Conservation (phyloP, 2,888 invertebrate species). For the Rhagophthalmus giganteus region DNA sequence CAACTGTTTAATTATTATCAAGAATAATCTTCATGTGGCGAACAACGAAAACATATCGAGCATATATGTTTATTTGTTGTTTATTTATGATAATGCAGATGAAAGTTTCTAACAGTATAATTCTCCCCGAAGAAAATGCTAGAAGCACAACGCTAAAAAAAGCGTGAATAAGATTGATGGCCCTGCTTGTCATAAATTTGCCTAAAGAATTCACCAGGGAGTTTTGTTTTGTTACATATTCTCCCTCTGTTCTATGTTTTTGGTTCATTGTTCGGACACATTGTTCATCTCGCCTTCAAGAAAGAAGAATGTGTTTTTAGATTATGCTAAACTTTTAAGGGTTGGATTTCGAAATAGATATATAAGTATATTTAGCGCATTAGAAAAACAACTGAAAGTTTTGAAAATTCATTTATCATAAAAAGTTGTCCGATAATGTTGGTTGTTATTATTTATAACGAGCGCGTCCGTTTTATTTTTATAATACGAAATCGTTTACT, state of each 20-base stretch:
- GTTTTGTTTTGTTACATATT: conserved; percentile 46
- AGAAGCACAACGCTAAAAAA: conserved; percentile 31
- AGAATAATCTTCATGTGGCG: too few species aligned
- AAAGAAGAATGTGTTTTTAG: conserved; percentile 49
- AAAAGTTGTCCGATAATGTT: too few species aligned
- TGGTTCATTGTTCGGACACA: conserved; percentile 46
- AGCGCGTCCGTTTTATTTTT: too few species aligned
- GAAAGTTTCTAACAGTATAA: conserved; percentile 31
- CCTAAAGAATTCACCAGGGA: conserved; percentile 49
- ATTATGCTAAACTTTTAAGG: conserved; percentile 46
- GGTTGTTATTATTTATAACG: too few species aligned
- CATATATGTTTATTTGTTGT: conserved; percentile 28
- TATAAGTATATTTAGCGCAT: conserved; percentile 16
- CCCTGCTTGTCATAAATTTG: conserved; percentile 51
- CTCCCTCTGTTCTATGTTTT: conserved; percentile 46
- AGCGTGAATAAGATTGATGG: conserved; percentile 49
- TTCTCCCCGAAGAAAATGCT: conserved; percentile 27
- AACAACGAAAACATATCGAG: conserved; percentile 14
- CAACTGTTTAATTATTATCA: too few species aligned
- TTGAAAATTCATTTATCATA: conserved; percentile 9
- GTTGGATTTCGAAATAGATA: conserved; percentile 26
- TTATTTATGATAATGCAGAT: conserved; percentile 34
- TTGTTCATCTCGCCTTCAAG: conserved; percentile 45
- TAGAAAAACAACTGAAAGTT: conserved; percentile 11
- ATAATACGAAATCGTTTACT: too few species aligned